phyloP scores from a whole-genome alignment of 1,140 invertebrate species.

The Homarus americanus region DNA sequence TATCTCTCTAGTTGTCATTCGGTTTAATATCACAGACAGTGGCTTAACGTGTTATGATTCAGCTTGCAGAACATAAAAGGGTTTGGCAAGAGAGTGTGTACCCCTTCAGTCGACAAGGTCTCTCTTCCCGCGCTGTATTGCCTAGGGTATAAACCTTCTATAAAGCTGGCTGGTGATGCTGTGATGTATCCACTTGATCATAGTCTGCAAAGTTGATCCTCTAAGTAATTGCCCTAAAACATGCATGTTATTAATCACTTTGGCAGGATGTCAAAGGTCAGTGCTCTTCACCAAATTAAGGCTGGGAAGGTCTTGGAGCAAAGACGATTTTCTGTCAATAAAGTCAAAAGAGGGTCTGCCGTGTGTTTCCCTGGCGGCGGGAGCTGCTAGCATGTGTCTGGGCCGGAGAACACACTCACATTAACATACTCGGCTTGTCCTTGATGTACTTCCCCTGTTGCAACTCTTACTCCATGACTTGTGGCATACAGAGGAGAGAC shows the following conservation, averaged over 20 bases:
- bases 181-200: slow-evolving; percentile 15
- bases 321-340: background rate
- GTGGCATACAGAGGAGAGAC: background rate
- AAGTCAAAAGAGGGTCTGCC: slow-evolving; percentile 20
- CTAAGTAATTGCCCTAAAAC: slow-evolving; percentile 55
- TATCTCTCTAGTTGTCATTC: slow-evolving; percentile 45
- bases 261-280: slow-evolving; percentile 52
- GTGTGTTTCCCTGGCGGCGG: background rate
- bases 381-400: slow-evolving; percentile 29
- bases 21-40: slow-evolving; percentile 42
- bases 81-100: background rate
- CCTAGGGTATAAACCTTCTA: slow-evolving; percentile 6
- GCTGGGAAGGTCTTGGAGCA: slow-evolving; percentile 1
- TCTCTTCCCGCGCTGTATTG: background rate
- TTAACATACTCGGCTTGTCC: slow-evolving; percentile 59
- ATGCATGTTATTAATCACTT: slow-evolving; percentile 51
- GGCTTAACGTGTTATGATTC: background rate
- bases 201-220: slow-evolving; percentile 44
- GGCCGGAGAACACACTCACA: slow-evolving; percentile 40
- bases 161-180: background rate
- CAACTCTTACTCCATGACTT: slow-evolving; percentile 45
- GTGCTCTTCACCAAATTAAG: slow-evolving; percentile 16
- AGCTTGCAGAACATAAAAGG: slow-evolving; percentile 11
- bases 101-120: background rate
- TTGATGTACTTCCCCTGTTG: slow-evolving; percentile 17